Base-by-base conservation (phyloP, 2,113 vertebrate species). In the Pterocles burchelli region DNA sequence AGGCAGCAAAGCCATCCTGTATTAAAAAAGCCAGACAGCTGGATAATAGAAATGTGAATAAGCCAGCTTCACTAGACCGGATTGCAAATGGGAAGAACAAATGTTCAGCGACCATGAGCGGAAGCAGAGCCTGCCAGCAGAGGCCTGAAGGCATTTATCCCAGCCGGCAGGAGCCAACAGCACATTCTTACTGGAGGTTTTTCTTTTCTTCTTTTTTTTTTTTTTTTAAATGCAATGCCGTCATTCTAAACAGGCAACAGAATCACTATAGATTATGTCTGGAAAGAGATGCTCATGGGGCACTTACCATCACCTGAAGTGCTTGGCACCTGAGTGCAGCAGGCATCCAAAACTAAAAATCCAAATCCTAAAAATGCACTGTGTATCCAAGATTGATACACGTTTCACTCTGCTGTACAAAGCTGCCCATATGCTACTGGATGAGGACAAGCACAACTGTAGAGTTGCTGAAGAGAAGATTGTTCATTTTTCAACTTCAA, bases 21-120 rank as follows among this genome's bases (percentile, higher is more conserved):
- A 52, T n/a, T 38, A 67, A 24, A 51, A 67, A 28, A 85, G n/a
- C 58, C 68, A 89, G 93, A 89, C 96, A 97, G 97, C 97, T 92
- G 96, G 95, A 74, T 22, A 79, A 75, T 1, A 59, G 86, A 52
- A 46, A 38, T 2, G 72, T 21, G 76, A 51, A 21, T 6, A 63
- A 41, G 87, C 70, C 87, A 43, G 70, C 57, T 85, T 57, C 25
- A 41, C 92, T 2, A 34, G 75, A 48, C 68, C 29, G 82, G 49
- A 13, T 29, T 75, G 86, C 77, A 55, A 28, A 90, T 9, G 90
- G 85, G 55, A 79, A 85, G 72, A 88, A 63, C 96, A 91, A 96
- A 94, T 3, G 71, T 17, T 55, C 59, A 63, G 20, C 29, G 38
- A 58, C 82, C 82, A 62, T 1, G n/a, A 76, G 78, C 3, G 70